Conservation (phyloP, 2,113 vertebrate genomes). For the Himantopus leucocephalus region DNA sequence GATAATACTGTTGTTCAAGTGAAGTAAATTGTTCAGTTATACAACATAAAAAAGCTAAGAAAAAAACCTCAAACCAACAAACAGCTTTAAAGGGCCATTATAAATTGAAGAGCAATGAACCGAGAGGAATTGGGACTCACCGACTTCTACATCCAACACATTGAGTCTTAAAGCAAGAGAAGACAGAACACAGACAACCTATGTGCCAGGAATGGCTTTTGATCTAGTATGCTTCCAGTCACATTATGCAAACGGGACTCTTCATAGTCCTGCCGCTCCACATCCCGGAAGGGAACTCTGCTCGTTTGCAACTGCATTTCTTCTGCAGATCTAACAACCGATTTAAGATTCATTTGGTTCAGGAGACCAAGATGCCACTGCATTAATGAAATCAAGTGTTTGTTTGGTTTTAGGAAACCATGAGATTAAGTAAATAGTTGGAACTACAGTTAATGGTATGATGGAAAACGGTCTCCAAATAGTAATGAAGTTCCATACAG, state of each 20-base stretch:
- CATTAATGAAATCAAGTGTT: neutral
- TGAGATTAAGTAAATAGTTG: neutral
- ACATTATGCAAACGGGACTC: neutral
- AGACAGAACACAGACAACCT: neutral
- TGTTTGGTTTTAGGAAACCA: neutral
- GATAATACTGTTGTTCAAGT: neutral
- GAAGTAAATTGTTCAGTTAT: neutral
- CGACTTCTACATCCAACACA: neutral
- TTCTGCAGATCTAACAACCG: neutral
- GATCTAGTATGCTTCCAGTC: neutral
- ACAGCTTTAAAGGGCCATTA: neutral
- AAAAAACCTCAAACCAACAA: neutral
- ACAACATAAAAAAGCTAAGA: neutral
- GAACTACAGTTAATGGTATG: neutral
- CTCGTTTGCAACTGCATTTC: neutral
- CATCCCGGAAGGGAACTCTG: neutral
- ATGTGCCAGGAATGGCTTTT: neutral
- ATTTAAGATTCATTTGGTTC: neutral
- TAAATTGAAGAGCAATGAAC: neutral
- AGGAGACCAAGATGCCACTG: neutral
- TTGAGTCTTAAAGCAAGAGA: neutral
- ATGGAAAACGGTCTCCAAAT: neutral
- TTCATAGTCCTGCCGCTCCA: neutral
- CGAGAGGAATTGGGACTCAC: neutral
- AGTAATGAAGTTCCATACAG: neutral